A percentile compares a stretch with the other conserved stretches of the same genome.
Conservation (phyloP, 2,113 vertebrate genomes). For the Lycaon pictus region DNA sequence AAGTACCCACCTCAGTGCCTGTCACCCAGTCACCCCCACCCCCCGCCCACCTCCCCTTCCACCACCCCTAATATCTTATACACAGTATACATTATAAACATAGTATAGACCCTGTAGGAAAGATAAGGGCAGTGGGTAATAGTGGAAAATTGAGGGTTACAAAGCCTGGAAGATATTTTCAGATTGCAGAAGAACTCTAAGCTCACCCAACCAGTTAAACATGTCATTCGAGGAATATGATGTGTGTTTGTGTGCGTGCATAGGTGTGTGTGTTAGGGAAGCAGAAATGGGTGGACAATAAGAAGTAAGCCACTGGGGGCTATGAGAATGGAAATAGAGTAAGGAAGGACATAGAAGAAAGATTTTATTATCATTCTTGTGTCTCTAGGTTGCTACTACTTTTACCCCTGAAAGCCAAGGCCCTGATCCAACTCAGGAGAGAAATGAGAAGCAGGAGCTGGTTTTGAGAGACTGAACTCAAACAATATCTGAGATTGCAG, state of each 20-base stretch:
- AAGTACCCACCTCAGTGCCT: no score
- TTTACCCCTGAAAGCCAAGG: not conserved
- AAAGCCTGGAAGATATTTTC: not conserved
- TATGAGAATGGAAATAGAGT: not conserved
- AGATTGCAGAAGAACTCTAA: not conserved
- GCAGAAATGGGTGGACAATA: no score
- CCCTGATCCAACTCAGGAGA: not conserved
- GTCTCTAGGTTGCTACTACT: not conserved
- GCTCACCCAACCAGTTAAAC: not conserved
- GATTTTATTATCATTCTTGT: not conserved
- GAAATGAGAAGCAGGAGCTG: not conserved
- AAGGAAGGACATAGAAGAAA: not conserved
- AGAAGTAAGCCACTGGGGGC: not conserved
- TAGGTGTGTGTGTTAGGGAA: not conserved
- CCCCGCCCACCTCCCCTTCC: no score
- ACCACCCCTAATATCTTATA: not conserved
- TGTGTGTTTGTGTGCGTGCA: not conserved
- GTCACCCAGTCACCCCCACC: no score
- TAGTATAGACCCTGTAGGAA: not conserved
- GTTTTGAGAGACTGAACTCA: not conserved
- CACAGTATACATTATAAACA: not conserved
- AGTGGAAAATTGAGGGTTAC: not conserved
- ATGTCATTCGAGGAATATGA: not conserved
- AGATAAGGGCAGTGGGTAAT: not conserved
- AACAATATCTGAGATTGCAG: not conserved